Base-by-base conservation (phyloP, 2,888 invertebrate genomes). In the Troides aeacus region DNA sequence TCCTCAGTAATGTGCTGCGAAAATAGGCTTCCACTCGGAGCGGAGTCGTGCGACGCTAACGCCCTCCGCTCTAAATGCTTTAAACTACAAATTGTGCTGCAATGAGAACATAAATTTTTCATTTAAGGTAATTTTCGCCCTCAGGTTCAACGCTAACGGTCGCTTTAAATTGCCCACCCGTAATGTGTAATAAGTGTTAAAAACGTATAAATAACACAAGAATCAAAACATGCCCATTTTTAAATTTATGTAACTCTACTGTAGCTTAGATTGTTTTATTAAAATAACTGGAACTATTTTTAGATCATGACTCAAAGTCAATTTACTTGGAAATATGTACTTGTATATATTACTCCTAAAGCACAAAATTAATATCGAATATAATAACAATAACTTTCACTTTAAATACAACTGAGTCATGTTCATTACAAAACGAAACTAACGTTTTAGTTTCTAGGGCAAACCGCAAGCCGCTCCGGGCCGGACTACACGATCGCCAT, bases 1-100 rank as follows among this genome's bases (percentile, higher is more conserved):
- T 91, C 87, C 90, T 90, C 87, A 73, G 85, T 92, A 92, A 91
- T 91, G 90, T 90, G 88, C 90, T 88, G 92, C 90, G 89, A 91
- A 91, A 91, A 92, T 90, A 89, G 87, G 88, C 90, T 92, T 90
- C 89, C 83, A 88, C 82, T 85, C 80, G 81, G 80, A 78, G 81
- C 84, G 79, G 77, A 79, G 71, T 73, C 74, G 76, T 74, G 81
- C 82, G 81, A 80, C 81, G 81, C 82, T 80, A 81, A 83, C 86
- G 85, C 86, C 86, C 85, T 82, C 82, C 81, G 81, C 81, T 84
- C 84, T 84, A 84, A 86, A 88, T 86, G 84, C 82, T 85, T 84
- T 82, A 84, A 84, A 83, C 81, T 81, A 81, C 84, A 86, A 85
- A 82, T 79, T 82, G 83, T 79, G 78, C 80, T 80, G 77, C 81